Evolutionary conservation across 1,140 invertebrate genomes (phyloP).

Genomic region (Neocloeon triangulifer): DNA sequence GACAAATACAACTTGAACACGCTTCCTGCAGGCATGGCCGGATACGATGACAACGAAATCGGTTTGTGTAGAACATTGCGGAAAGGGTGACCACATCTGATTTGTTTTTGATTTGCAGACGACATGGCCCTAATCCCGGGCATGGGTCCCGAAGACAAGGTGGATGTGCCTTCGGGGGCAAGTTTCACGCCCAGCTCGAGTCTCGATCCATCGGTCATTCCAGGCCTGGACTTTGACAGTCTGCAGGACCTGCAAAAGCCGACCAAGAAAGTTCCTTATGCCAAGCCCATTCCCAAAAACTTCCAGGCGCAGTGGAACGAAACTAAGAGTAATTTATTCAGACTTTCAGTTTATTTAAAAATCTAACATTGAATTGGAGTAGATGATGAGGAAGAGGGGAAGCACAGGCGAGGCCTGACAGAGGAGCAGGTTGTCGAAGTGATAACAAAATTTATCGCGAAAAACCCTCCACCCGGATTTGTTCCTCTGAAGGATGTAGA

Average conservation of each 20-base stretch:
- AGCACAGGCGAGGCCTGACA: constrained; percentile 27
- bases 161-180: constrained; percentile 32
- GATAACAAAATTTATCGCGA: constrained; percentile 42
- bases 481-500: constrained; percentile 42
- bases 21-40: constrained; percentile 47
- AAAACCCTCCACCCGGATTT: constrained; percentile 28
- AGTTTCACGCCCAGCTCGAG: constrained; percentile 17
- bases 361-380: constrained; percentile 1
- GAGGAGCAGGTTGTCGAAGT: constrained; percentile 29
- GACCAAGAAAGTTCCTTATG: constrained; percentile 63
- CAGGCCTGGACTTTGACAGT: constrained; percentile 65
- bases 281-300: constrained; percentile 84
- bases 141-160: constrained; percentile 83
- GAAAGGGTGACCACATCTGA: neutral
- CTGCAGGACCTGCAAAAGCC: constrained; percentile 41
- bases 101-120: constrained; percentile 24
- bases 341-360: too few relatives aligned
- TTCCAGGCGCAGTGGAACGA: constrained; percentile 94
- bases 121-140: constrained; percentile 69
- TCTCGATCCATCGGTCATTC: constrained; percentile 40
- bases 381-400: constrained; percentile 7
- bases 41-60: constrained; percentile 46
- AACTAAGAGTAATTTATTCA: constrained; percentile 19
- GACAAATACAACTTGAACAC: constrained; percentile 96
- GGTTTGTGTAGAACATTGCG: constrained; percentile 20